A percentile compares a stretch with the other conserved stretches of the same genome.
phyloP scores from a whole-genome alignment of 2,797 vertebrate genomes.

The Diglossa cyanea region DNA sequence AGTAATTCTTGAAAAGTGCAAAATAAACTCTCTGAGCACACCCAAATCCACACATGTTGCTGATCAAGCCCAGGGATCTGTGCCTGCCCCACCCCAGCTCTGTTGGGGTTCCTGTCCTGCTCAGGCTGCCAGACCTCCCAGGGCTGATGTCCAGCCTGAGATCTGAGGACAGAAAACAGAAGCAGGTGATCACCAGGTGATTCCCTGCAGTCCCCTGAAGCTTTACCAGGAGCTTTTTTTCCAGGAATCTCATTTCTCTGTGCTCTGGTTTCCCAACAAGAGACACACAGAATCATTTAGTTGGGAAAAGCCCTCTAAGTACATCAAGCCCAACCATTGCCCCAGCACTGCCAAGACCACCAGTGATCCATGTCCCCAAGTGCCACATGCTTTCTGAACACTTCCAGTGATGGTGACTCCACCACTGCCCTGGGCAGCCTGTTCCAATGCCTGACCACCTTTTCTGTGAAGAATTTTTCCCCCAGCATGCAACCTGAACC shows the following conservation, averaged over 20 bases:
- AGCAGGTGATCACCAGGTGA: neutral
- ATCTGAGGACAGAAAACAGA: neutral
- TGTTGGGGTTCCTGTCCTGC: accelerated
- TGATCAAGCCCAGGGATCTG: neutral
- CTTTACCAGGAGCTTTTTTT: neutral
- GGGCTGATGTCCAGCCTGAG: accelerated
- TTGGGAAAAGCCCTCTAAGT: neutral
- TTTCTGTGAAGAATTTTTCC: neutral
- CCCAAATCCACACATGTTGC: neutral
- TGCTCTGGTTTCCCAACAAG: neutral
- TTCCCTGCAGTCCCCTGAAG: neutral
- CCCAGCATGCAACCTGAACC: neutral
- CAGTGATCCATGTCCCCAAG: neutral
- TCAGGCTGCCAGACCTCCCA: neutral
- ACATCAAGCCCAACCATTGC: accelerated
- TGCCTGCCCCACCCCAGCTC: neutral
- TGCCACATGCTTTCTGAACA: neutral
- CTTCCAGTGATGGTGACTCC: neutral
- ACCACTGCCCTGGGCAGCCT: neutral
- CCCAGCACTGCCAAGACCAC: neutral
- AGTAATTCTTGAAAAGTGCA: neutral
- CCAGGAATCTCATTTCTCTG: neutral
- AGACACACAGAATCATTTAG: neutral
- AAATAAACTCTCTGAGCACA: neutral
- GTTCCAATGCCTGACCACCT: neutral